These are phyloP conservation scores for Neoascia interrupta DNA, from an alignment of 2,888 invertebrate genomes.

Conservation along the genomic window DNA sequence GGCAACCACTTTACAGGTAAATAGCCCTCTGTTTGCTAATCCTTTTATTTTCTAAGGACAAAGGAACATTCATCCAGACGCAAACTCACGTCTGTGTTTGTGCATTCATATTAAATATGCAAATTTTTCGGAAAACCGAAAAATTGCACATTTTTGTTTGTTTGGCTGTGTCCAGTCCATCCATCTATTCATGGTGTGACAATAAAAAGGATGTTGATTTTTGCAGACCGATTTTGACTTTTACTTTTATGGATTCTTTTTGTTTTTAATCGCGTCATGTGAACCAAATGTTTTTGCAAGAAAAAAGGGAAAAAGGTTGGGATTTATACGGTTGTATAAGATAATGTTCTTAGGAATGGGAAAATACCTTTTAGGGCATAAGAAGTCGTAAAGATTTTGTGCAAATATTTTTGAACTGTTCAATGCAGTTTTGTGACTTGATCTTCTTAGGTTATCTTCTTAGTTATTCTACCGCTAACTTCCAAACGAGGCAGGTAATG, in stretches of 20 bases:
- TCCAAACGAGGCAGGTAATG: too few species aligned
- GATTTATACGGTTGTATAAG: neutral
- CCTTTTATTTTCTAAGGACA: slow-evolving; percentile 35
- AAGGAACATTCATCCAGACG: neutral
- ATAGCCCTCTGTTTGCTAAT: slow-evolving; percentile 9
- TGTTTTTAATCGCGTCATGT: too few species aligned
- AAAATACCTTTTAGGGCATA: neutral
- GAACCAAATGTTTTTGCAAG: neutral
- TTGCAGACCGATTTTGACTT: slow-evolving; percentile 55
- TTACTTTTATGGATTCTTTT: slow-evolving; percentile 36
- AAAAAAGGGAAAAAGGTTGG: neutral
- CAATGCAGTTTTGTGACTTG: too few species aligned
- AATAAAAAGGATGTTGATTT: slow-evolving; percentile 48
- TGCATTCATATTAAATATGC: slow-evolving; percentile 4
- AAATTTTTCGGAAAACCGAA: slow-evolving; percentile 27
- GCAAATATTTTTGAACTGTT: slow-evolving; percentile 33
- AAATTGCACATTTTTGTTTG: slow-evolving; percentile 10
- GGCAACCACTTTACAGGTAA: neutral
- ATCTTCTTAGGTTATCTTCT: too few species aligned
- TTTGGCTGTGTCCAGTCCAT: too few species aligned
- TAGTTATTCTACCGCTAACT: too few species aligned
- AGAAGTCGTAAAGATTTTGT: slow-evolving; percentile 23
- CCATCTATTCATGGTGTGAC: neutral
- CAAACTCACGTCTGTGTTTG: neutral
- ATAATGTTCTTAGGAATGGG: neutral